phyloP scores from a whole-genome alignment of 1,140 invertebrate species.

The Tyrophagus putrescentiae region DNA sequence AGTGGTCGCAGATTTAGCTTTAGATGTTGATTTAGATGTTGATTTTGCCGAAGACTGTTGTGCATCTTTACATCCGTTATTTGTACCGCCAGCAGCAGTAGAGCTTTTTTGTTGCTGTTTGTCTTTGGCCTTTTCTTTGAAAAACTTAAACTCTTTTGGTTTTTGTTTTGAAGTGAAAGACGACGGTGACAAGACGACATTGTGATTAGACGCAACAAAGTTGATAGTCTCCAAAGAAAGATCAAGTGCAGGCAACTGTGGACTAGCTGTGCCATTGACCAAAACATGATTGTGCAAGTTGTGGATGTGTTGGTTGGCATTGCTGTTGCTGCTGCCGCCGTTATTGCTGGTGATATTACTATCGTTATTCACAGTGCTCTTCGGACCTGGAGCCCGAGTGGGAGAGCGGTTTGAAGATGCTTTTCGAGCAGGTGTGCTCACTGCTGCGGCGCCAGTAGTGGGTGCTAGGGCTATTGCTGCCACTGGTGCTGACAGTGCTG shows the following conservation, averaged over 20 bases:
- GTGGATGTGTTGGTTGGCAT: neutral
- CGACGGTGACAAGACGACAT: too few relatives aligned
- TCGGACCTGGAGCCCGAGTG: too few relatives aligned
- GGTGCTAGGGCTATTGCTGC: too few relatives aligned
- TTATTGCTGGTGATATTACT: neutral
- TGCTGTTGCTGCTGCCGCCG: neutral
- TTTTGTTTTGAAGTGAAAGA: too few relatives aligned
- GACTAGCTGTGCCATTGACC: neutral
- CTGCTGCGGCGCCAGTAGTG: too few relatives aligned
- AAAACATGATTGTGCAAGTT: neutral
- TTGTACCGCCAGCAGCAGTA: neutral
- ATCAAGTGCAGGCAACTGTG: neutral
- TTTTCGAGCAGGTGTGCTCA: too few relatives aligned
- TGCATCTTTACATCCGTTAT: too few relatives aligned
- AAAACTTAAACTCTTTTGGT: slow-evolving; percentile 15
- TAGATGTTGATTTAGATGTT: too few relatives aligned
- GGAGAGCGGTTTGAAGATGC: too few relatives aligned
- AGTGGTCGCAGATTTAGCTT: neutral
- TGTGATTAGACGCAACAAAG: too few relatives aligned
- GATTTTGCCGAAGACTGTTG: neutral
- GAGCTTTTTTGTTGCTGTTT: neutral
- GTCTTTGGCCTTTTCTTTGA: slow-evolving; percentile 14
- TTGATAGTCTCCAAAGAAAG: neutral
- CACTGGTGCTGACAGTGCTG: too few relatives aligned
- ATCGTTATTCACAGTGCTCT: neutral